phyloP scores from a whole-genome alignment of 2,888 invertebrate species.

The Cinara cedri region DNA sequence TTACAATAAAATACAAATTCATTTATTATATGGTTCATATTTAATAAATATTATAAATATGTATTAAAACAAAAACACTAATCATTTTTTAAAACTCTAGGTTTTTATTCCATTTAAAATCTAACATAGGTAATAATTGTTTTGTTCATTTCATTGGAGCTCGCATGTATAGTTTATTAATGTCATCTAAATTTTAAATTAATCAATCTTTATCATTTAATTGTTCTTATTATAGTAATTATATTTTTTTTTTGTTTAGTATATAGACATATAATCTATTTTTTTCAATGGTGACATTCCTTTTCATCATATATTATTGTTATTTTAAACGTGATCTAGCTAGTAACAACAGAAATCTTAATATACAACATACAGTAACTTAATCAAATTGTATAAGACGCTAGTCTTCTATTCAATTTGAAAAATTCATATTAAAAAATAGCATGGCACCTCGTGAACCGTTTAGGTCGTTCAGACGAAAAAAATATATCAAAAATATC shows the following conservation, averaged over 20 bases:
- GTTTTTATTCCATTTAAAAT: not conserved
- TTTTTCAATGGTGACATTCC: constrained; percentile 17
- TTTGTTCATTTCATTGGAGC: not conserved
- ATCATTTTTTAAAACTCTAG: not conserved
- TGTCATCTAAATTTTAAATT: constrained; percentile 5
- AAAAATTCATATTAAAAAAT: not conserved
- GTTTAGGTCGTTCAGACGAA: constrained; percentile 22
- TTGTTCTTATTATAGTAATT: constrained; percentile 28
- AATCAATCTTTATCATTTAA: constrained; percentile 33
- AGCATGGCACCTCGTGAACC: constrained; percentile 18
- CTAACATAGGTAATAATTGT: not conserved
- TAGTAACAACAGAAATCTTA: constrained; percentile 1
- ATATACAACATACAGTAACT: not conserved
- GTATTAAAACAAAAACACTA: not conserved
- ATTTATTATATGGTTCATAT: too few relatives aligned
- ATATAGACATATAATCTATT: constrained; percentile 23
- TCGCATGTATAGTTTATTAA: not conserved
- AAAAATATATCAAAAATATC: constrained; percentile 37
- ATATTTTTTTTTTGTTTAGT: constrained; percentile 27
- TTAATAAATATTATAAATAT: too few relatives aligned
- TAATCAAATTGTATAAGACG: not conserved
- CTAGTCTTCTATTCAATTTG: not conserved
- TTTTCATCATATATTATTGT: constrained; percentile 30
- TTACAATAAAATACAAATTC: not conserved
- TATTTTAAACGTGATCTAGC: constrained; percentile 7